phyloP scores from a whole-genome alignment of 2,888 invertebrate genomes.

The Trachelus tabidus region DNA sequence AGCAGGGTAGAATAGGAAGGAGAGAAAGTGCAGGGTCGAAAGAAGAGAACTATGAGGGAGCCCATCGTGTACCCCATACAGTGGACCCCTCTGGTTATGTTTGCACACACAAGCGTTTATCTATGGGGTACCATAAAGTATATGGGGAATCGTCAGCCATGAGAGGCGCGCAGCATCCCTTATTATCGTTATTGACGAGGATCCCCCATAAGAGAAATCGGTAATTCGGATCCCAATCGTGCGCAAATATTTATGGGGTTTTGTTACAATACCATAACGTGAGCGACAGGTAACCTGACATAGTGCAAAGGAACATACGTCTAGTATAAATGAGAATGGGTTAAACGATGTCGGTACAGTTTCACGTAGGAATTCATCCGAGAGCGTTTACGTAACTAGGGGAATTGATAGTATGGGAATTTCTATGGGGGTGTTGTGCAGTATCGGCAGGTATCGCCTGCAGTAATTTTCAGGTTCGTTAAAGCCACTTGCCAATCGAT shows the following conservation, averaged over 20 bases:
- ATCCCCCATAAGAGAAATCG: neutral
- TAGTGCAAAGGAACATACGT: neutral
- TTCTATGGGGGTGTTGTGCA: neutral
- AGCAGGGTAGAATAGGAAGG: neutral
- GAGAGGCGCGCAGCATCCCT: neutral
- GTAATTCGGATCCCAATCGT: neutral
- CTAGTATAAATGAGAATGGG: neutral
- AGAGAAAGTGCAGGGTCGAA: neutral
- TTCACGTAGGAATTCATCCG: neutral
- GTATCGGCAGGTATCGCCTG: neutral
- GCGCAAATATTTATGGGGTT: neutral
- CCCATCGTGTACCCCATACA: conserved; percentile 12
- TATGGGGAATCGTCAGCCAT: neutral
- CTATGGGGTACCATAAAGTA: conserved; percentile 46
- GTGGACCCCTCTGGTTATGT: conserved; percentile 46
- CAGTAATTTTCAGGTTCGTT: conserved; percentile 30
- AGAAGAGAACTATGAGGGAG: conserved; percentile 8
- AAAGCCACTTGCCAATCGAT: conserved; percentile 47
- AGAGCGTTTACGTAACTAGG: neutral
- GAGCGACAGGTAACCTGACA: neutral
- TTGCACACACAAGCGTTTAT: conserved; percentile 52
- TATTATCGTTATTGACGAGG: neutral
- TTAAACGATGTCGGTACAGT: neutral
- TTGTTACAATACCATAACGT: neutral
- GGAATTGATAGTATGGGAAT: neutral